Evolutionary conservation across 2,888 invertebrate species (phyloP).

Genomic region (Podotricha telesiphe): DNA sequence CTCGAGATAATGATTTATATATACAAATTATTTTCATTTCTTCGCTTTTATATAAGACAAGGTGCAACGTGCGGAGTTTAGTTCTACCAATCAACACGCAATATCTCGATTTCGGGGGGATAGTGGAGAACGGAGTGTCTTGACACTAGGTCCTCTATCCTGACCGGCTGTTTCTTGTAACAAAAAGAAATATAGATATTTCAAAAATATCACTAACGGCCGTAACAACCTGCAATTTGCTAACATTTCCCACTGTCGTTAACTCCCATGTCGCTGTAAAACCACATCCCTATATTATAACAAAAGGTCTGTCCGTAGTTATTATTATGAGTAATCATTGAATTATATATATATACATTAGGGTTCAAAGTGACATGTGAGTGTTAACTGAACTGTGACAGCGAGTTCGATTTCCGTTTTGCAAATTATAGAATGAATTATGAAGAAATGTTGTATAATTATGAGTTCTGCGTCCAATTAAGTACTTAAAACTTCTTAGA

Average conservation of each 20-base stretch:
- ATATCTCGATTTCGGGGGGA: too few relatives aligned
- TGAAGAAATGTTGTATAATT: background rate
- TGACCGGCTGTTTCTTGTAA: too few relatives aligned
- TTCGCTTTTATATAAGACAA: too few relatives aligned
- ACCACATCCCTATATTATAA: conserved; percentile 61
- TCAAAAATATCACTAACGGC: background rate
- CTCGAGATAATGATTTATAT: too few relatives aligned
- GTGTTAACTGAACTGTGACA: conserved; percentile 10
- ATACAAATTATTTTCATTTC: too few relatives aligned
- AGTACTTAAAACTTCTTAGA: too few relatives aligned
- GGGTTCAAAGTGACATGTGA: conserved; percentile 4
- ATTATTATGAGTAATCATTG: conserved; percentile 72
- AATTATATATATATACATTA: conserved; percentile 55
- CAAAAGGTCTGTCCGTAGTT: conserved; percentile 53
- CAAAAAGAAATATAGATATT: background rate
- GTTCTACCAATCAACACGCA: too few relatives aligned
- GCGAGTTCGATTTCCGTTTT: conserved; percentile 1
- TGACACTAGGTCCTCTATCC: too few relatives aligned
- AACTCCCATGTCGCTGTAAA: conserved; percentile 55
- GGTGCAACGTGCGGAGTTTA: too few relatives aligned
- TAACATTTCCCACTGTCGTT: conserved; percentile 18
- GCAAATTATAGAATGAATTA: background rate
- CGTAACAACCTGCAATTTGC: conserved; percentile 32
- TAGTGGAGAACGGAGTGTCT: too few relatives aligned
- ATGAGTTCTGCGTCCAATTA: background rate